Percentiles rank a stretch among this genome's conserved stretches.
Conservation (phyloP, 2,888 invertebrate species). For the Eristalis tenax region DNA sequence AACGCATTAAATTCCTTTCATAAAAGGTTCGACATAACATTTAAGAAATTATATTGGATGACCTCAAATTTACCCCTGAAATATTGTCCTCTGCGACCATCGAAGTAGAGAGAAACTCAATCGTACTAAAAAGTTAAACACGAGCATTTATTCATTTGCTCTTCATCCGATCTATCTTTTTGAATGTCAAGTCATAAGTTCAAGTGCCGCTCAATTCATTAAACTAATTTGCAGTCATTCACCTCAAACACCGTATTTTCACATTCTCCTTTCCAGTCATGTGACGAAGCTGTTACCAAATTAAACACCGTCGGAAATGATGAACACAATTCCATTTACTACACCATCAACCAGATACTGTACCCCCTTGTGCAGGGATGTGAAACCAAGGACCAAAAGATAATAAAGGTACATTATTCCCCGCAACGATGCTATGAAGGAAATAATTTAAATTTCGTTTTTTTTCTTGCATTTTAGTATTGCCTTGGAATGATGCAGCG, state of each 20-base stretch:
- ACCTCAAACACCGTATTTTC: neutral
- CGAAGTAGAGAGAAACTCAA: too few species aligned
- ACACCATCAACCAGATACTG: constrained; percentile 95
- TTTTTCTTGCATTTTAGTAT: constrained; percentile 84
- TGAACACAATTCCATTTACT: constrained; percentile 91
- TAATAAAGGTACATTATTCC: constrained; percentile 88
- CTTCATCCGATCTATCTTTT: neutral
- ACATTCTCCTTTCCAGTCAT: constrained; percentile 85
- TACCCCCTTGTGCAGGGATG: constrained; percentile 98
- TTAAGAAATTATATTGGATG: neutral
- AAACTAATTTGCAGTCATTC: neutral
- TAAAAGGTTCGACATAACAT: neutral
- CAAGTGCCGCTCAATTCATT: neutral
- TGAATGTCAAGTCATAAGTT: neutral
- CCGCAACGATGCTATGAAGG: neutral
- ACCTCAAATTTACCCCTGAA: neutral
- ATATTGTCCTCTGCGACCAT: neutral
- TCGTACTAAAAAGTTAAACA: neutral
- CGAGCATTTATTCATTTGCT: neutral
- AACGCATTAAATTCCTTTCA: neutral
- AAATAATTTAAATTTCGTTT: neutral
- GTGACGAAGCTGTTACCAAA: constrained; percentile 97
- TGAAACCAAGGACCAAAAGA: constrained; percentile 97
- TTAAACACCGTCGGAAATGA: constrained; percentile 89
- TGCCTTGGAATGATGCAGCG: constrained; percentile 97